Conservation (phyloP, 1,140 invertebrate species). For the Megathymus violae region DNA sequence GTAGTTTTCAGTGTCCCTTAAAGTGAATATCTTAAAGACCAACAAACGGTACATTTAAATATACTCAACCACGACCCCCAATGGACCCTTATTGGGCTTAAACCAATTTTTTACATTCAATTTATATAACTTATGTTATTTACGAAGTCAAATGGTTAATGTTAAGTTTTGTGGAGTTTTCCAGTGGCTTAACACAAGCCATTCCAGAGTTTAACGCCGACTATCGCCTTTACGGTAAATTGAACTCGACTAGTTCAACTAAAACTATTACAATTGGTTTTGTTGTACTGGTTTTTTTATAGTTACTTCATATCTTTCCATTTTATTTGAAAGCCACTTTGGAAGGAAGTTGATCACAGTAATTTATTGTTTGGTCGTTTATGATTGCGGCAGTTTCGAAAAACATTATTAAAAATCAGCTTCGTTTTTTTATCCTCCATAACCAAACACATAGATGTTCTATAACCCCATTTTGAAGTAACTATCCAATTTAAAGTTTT, state of each 20-base stretch:
- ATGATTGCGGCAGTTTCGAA: too few species aligned
- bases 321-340: background rate
- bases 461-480: too few species aligned
- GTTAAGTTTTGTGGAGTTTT: background rate
- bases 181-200: slow-evolving; percentile 16
- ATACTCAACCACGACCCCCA: background rate
- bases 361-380: too few species aligned
- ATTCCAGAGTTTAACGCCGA: slow-evolving; percentile 39
- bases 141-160: background rate
- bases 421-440: too few species aligned
- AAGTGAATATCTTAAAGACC: too few species aligned
- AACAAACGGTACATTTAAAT: too few species aligned
- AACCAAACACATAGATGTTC: too few species aligned
- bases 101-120: background rate
- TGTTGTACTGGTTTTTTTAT: slow-evolving; percentile 3
- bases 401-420: too few species aligned
- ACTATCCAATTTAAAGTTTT: too few species aligned
- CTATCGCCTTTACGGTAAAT: slow-evolving; percentile 43
- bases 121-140: background rate
- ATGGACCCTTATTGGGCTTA: background rate
- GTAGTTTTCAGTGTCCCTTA: too few species aligned
- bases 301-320: background rate
- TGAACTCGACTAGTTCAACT: slow-evolving; percentile 27
- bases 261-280: slow-evolving; percentile 10
- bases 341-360: too few species aligned